These are phyloP conservation scores for Agrochola lychnidis DNA, from an alignment of 2,888 invertebrate species.

Conservation along the genomic window DNA sequence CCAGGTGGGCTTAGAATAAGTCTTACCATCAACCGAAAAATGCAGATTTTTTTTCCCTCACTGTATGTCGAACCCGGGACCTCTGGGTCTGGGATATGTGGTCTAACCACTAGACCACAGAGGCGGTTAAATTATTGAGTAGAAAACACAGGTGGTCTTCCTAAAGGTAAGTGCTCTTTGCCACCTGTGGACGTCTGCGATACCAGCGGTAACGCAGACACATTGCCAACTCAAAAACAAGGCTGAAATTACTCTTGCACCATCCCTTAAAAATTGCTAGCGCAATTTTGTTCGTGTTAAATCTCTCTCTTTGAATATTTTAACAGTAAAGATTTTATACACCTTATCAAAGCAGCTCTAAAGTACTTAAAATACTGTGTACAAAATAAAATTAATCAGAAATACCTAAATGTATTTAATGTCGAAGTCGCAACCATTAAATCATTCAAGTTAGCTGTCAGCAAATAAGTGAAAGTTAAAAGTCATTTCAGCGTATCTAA, in stretches of 20 bases:
- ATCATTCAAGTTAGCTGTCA: no score
- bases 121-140: neutral
- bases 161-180: neutral
- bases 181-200: neutral
- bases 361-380: neutral
- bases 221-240: neutral
- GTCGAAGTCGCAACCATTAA: no score
- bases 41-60: no score
- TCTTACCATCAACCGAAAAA: no score
- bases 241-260: neutral
- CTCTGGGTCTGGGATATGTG: no score
- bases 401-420: neutral
- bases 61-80: no score
- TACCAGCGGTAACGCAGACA: neutral
- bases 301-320: neutral
- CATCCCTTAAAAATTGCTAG: neutral
- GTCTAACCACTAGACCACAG: no score
- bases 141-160: neutral
- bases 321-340: neutral
- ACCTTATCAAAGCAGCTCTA: neutral
- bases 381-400: no score
- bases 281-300: neutral
- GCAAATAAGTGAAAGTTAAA: constrained; percentile 1
- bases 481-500: neutral
- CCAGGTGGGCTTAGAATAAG: no score